phyloP scores from a whole-genome alignment of 2,797 vertebrate genomes.

The Benthosema pterotum region DNA sequence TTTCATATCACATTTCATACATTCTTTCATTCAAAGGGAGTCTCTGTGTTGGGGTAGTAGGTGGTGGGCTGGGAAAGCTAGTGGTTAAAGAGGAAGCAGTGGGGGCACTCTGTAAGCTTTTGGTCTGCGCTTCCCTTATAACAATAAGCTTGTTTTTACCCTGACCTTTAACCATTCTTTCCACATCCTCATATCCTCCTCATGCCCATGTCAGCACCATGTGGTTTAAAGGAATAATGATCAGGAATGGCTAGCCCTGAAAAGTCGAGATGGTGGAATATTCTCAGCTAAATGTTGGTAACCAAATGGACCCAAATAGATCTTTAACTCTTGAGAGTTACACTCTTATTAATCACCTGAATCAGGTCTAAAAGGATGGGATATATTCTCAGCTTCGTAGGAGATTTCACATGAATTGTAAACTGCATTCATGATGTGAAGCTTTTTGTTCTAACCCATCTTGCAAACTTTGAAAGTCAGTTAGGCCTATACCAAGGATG shows the following conservation, averaged over 20 bases:
- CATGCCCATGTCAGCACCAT: conserved; percentile 56
- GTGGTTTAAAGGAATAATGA: conserved; percentile 51
- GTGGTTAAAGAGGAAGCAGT: conserved; percentile 52
- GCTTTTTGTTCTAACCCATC: too few species aligned
- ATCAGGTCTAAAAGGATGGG: too few species aligned
- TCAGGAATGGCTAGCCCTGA: conserved; percentile 23
- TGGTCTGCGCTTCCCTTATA: conserved; percentile 49
- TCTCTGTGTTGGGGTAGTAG: conserved; percentile 63
- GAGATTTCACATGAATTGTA: too few species aligned
- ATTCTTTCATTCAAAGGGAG: conserved; percentile 58
- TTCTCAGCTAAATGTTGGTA: too few species aligned
- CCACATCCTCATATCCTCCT: conserved; percentile 57
- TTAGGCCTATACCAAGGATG: too few species aligned
- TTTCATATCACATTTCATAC: conserved; percentile 56
- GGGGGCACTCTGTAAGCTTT: conserved; percentile 9
- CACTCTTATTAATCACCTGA: too few species aligned
- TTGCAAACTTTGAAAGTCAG: too few species aligned
- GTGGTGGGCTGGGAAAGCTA: conserved; percentile 69
- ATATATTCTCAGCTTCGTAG: too few species aligned
- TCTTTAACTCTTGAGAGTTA: too few species aligned
- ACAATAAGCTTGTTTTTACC: conserved; percentile 56
- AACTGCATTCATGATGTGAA: too few species aligned
- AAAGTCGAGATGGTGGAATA: conserved; percentile 40
- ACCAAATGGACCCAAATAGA: too few species aligned
- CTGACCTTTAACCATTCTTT: conserved; percentile 37